Base-by-base conservation (phyloP, 2,113 vertebrate species). In the Poeciliopsis occidentalis region DNA sequence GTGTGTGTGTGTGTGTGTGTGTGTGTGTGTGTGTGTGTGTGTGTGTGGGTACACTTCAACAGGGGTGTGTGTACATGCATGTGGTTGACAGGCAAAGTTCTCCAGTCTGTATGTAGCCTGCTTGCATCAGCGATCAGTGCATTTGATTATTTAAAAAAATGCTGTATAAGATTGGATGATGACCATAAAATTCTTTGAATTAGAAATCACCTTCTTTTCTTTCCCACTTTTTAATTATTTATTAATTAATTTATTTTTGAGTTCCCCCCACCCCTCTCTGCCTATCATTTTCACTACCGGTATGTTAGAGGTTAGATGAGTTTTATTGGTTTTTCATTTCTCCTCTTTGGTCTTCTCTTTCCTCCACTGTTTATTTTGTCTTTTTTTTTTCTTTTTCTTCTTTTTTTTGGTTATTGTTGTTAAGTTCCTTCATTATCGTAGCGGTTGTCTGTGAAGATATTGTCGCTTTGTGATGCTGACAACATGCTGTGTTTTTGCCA, bases 51-150 rank as follows among this genome's bases (percentile, higher is more conserved):
- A 34, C 32, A 34, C 32, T 34, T 34, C 32, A 34, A 8, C 32
- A 34, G 32, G 7, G 32, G 32, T 34, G 32, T 75, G 75, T 67
- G 75, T 64, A 54, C 73, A 68, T 75, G 69, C 57, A 64, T 73
- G 76, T 88, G 88, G 80, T 86, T 87, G 85, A 87, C 87, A 85
- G 82, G 84, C 82, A 78, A 61, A 72, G 80, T 80, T 80, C 69
- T 17, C 85, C 87, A 95, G 94, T 85, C 71, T 85, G 83, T 92
- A 80, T 94, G 80, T 94, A 85, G 88, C 89, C 87, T 91, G 95
- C 94, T 92, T 92, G 94, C 94, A 85, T 90, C 92, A 93, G 67
- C 88, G 84, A 95, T 96, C 95, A 96, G 95, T 96, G 96, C 96
- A 96, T 97, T 97, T 96, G 95, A 93, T 95, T 94, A 91, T 94